Base-by-base conservation (phyloP, 2,113 vertebrate genomes). In the Oreochromis niloticus region DNA sequence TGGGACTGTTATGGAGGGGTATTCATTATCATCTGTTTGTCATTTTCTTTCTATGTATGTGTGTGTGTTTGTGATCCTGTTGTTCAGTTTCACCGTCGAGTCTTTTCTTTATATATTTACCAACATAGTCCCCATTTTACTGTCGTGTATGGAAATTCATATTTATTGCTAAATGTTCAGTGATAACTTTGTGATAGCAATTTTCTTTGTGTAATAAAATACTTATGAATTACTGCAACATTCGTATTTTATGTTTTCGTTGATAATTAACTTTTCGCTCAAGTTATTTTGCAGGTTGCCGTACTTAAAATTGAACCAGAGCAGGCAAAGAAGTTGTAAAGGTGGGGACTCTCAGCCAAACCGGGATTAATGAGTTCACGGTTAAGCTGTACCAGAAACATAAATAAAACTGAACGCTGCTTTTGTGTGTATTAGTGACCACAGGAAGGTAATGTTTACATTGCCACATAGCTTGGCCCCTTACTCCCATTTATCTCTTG, bases 131-230 rank as follows among this genome's bases (percentile, higher is more conserved):
- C 43, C 92, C 91, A 89, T 94, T 88, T 89, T 88, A 92, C 92
- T 93, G 93, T 95, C 48, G 43, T 95, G 93, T 95, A 92, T 81
- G 83, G 88, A 93, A 93, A 52, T 88, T 91, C 91, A 93, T 96
- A 96, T 96, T 96, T 96, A 96, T 96, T 96, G 95, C 92, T 96
- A 93, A 92, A 90, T 93, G 94, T 96, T 93, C 84, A 89, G 92
- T 95, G 93, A 95, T 93, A 96, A 93, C 94, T 96, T 96, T 96
- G 95, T 96, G 94, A 94, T 96, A 95, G 94, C 90, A 90, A 91
- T 91, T 94, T 94, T 94, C 93, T 95, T 95, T 95, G 89, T 96
- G 94, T 95, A 96, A 96, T 96, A 96, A 96, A 96, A 95, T 86
- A 91, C 85, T 56, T 91, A 89, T 92, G 94, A 95, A 90, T 86